Percentiles rank a stretch among this genome's conserved stretches.
phyloP scores from a whole-genome alignment of 2,113 vertebrate species.

The Polyodon spathula region DNA sequence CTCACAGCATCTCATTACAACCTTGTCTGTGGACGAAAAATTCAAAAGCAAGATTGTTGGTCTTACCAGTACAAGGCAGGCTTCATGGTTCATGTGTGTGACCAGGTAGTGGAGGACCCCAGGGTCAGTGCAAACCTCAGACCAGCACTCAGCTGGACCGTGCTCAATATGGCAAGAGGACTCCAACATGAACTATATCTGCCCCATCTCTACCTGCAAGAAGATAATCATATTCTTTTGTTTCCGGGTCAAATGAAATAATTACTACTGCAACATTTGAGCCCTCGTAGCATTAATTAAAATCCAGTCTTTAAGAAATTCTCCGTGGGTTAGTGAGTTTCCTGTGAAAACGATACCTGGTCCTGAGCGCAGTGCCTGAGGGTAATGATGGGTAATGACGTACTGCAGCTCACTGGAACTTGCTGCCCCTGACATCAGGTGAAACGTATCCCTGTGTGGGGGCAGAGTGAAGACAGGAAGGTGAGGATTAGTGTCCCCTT shows the following conservation, averaged over 20 bases:
- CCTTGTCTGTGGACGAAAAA: background rate
- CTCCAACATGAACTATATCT: background rate
- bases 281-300: constrained; percentile 56
- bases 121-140: background rate
- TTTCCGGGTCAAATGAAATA: constrained; percentile 48
- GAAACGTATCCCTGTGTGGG: constrained; percentile 4
- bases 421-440: background rate
- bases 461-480: background rate
- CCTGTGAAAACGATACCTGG: constrained; percentile 30
- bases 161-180: background rate
- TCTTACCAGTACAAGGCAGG: background rate
- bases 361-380: constrained; percentile 25
- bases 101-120: background rate
- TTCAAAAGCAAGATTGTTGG: background rate
- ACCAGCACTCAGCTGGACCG: background rate
- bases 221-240: constrained; percentile 25
- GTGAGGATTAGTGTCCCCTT: background rate
- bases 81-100: background rate
- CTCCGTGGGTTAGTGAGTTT: constrained; percentile 34
- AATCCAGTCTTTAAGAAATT: constrained; percentile 30
- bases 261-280: constrained; percentile 52
- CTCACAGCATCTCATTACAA: background rate
- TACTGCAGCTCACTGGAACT: constrained; percentile 19
- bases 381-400: constrained; percentile 26
- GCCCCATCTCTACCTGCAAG: constrained; percentile 8